Evolutionary conservation across 2,797 vertebrate species (phyloP).

Genomic region (Chloroceryle amazona): DNA sequence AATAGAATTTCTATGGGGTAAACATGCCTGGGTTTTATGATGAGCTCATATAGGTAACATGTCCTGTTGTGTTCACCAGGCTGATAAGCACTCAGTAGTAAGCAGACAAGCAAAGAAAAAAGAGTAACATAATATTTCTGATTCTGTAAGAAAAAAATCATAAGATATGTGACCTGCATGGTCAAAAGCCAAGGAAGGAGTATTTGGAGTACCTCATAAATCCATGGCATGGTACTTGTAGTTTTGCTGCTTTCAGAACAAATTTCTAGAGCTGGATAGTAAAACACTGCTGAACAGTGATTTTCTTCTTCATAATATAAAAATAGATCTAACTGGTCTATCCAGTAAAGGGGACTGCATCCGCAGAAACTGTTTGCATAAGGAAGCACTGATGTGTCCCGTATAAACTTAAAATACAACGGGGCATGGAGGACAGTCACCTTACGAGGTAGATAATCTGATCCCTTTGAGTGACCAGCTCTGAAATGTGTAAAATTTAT

Average conservation of each 20-base stretch:
- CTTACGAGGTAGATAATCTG: not conserved
- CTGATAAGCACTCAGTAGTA: not conserved
- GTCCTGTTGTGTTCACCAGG: not conserved
- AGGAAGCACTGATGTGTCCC: not conserved
- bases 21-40: not conserved
- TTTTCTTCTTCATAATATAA: not conserved
- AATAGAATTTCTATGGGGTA: not conserved
- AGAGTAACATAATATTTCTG: not conserved
- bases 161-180: not conserved
- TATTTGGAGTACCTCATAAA: not conserved
- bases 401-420: not conserved
- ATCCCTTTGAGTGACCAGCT: not conserved
- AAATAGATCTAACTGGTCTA: not conserved
- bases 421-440: not conserved
- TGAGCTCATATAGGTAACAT: not conserved
- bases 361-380: not conserved
- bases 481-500: not conserved
- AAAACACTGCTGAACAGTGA: not conserved
- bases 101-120: not conserved
- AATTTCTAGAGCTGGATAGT: not conserved
- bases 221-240: not conserved
- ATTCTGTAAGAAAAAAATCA: not conserved
- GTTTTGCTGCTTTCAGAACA: not conserved
- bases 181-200: not conserved
- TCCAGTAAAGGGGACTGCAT: not conserved